These are phyloP conservation scores for Tamandua tetradactyla DNA, from an alignment of 2,797 vertebrate species.

Conservation along the genomic window DNA sequence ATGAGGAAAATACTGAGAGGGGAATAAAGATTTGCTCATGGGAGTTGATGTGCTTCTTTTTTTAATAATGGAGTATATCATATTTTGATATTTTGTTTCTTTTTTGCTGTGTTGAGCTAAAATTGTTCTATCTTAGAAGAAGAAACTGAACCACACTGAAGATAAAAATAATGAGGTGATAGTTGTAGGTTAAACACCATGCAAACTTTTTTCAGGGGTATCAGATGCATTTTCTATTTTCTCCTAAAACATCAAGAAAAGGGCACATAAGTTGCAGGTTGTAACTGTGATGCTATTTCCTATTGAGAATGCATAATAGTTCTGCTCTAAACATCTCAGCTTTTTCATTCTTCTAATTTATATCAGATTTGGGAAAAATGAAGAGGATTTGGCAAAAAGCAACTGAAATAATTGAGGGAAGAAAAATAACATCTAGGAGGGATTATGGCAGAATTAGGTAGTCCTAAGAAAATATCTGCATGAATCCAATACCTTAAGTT, in stretches of 20 bases:
- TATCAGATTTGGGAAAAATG: background rate
- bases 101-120: background rate
- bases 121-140: background rate
- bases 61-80: background rate
- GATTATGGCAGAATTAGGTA: background rate
- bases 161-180: background rate
- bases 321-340: background rate
- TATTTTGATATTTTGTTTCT: background rate
- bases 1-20: background rate
- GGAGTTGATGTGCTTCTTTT: background rate
- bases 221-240: background rate
- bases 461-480: background rate
- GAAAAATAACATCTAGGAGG: background rate
- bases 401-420: background rate
- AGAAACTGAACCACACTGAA: background rate
- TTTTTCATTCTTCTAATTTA: slow-evolving; percentile 7
- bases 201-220: background rate
- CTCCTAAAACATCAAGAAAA: background rate
- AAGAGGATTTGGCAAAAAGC: background rate
- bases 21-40: background rate
- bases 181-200: background rate
- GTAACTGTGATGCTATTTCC: background rate
- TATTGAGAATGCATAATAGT: background rate
- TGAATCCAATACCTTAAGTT: background rate
- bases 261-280: background rate